phyloP scores from a whole-genome alignment of 1,140 invertebrate genomes.

The Araneus ventricosus region DNA sequence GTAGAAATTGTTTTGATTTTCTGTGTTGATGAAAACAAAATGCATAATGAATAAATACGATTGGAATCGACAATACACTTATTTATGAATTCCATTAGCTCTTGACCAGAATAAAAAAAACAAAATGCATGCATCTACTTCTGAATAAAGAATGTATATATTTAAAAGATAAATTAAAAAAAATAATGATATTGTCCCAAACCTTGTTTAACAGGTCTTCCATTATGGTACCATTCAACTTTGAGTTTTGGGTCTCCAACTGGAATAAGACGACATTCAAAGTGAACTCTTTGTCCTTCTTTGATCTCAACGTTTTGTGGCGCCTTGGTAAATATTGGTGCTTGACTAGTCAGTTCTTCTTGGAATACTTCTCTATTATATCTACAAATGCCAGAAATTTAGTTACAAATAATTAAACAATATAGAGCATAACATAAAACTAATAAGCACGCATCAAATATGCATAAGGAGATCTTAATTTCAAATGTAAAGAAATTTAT shows the following conservation, averaged over 20 bases:
- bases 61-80: no score
- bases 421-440: no score
- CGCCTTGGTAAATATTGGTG: constrained; percentile 93
- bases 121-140: no score
- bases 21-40: no score
- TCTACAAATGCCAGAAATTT: constrained; percentile 14
- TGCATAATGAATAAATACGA: no score
- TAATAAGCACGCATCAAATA: no score
- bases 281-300: constrained; percentile 97
- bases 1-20: neutral
- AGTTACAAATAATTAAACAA: neutral
- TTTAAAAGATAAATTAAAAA: no score
- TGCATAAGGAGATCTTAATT: no score
- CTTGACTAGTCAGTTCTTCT: constrained; percentile 92
- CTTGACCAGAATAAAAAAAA: no score
- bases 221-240: constrained; percentile 99
- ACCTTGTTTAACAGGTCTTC: constrained; percentile 86
- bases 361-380: constrained; percentile 79
- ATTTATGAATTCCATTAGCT: no score
- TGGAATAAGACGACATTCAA: constrained; percentile 96
- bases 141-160: no score
- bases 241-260: constrained; percentile 97
- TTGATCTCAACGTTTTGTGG: constrained; percentile 94
- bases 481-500: neutral
- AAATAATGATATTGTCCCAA: neutral